phyloP scores from a whole-genome alignment of 2,797 vertebrate species.

The Eutrigla gurnardus region DNA sequence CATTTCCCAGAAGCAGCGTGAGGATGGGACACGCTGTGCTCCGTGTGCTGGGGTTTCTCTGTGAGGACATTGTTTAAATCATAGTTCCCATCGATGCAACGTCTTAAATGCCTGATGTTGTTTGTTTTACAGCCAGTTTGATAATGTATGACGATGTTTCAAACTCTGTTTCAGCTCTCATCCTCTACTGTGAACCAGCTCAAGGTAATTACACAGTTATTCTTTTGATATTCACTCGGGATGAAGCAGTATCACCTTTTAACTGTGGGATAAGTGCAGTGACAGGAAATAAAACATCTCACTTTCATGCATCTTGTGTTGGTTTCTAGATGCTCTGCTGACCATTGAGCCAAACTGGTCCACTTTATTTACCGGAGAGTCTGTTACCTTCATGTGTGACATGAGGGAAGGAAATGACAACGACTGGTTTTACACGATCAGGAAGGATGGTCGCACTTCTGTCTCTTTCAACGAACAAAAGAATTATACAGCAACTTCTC shows the following conservation, averaged over 20 bases:
- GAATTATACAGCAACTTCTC: rapidly evolving
- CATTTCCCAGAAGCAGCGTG: too few species aligned
- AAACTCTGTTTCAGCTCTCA: neutral
- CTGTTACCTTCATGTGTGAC: slow-evolving; percentile 14
- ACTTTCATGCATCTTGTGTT: neutral
- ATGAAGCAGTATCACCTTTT: neutral
- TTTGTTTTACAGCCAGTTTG: neutral
- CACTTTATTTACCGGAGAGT: neutral
- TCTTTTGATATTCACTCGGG: neutral
- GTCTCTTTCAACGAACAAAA: rapidly evolving
- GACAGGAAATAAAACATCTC: neutral
- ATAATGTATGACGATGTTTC: neutral
- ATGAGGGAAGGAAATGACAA: neutral
- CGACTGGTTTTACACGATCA: neutral
- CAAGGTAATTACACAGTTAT: slow-evolving; percentile 26
- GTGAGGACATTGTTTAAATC: too few species aligned
- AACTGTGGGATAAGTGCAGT: neutral
- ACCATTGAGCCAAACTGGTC: slow-evolving; percentile 13
- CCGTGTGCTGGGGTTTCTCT: too few species aligned
- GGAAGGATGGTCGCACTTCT: rapidly evolving
- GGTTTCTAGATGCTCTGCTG: slow-evolving; percentile 10
- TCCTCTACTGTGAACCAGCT: slow-evolving; percentile 8
- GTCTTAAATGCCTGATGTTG: too few species aligned
- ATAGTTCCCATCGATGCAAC: too few species aligned
- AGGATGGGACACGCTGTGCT: too few species aligned